Evolutionary conservation across 1,140 invertebrate species (phyloP), one percentile per base, ranked within the genome.

Genomic region (Saxidomus purpurata): DNA sequence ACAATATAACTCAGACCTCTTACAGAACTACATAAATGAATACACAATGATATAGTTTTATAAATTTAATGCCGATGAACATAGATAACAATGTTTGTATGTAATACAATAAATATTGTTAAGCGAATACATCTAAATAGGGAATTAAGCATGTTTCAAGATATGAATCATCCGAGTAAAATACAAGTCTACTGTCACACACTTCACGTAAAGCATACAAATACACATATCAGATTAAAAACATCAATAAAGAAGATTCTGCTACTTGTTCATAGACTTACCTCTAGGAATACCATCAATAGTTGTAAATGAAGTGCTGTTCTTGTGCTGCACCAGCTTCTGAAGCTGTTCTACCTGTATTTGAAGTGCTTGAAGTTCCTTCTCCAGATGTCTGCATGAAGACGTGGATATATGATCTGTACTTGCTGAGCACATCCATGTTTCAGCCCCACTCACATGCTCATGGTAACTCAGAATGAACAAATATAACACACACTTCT

Each of bases 281-380:
- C 79, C 79, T 36, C 38, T 82, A 3, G 79, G 79, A n/a, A 82
- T 17, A 9, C 79, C 79, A 15, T 82, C 28, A 55, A 82, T 82
- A 38, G 79, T 61, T n/a, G 59, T 59, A 31, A 25, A 40, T 3
- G 34, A n/a, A 1, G 52, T 31, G 2, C 1, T 1, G 0, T n/a
- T 55, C 22, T 61, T 25, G 6, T 4, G 4, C n/a, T 82, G 22
- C 17, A 82, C 22, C 19, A 82, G 19, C 38, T 61, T 63, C n/a
- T 63, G 79, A 4, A 82, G 34, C 43, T 82, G 79, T 40, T 43
- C 11, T 4, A 82, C 28, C 43, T 63, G 79, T 59, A 36, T 25
- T 36, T 82, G 52, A n/a, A 82, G 22, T 34, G 79, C 55, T 2
- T 36, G 17, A 22, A 82, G 3, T 22, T 34, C 25, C 25, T 79